Evolutionary conservation across 1,140 invertebrate genomes (phyloP).

Genomic region (Drosophila kikkawai): DNA sequence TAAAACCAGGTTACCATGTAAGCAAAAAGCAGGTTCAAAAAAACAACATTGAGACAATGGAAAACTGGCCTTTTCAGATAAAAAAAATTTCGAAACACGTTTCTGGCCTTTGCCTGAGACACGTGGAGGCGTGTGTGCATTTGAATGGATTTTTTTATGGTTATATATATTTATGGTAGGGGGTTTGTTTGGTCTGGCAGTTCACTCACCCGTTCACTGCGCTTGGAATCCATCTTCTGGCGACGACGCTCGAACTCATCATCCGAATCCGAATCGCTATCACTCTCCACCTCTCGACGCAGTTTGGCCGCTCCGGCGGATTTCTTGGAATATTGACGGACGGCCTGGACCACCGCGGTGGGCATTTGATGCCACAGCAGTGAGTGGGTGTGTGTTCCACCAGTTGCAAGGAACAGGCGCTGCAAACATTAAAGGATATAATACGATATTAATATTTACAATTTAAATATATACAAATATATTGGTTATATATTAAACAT

Average conservation of each 20-base stretch:
- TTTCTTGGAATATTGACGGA: conserved; percentile 77
- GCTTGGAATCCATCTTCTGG: conserved; percentile 74
- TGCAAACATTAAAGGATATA: conserved; percentile 22
- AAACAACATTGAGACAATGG: conserved; percentile 32
- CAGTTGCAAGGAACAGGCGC: conserved; percentile 40
- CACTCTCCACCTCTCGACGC: conserved; percentile 85
- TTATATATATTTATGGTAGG: conserved; percentile 7
- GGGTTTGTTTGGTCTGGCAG: conserved; percentile 2
- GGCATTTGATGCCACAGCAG: conserved; percentile 60
- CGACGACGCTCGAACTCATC: conserved; percentile 86
- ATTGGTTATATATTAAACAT: no score
- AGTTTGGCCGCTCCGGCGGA: conserved; percentile 47
- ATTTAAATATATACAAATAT: background rate
- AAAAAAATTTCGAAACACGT: conserved; percentile 45
- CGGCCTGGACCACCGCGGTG: conserved; percentile 40
- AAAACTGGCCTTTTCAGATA: conserved; percentile 7
- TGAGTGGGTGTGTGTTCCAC: conserved; percentile 27
- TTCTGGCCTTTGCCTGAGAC: conserved; percentile 22
- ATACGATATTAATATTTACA: background rate
- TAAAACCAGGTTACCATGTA: conserved; percentile 15
- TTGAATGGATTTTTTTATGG: background rate
- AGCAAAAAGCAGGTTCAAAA: conserved; percentile 44
- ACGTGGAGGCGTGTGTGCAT: conserved; percentile 35
- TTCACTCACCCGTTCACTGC: conserved; percentile 86
- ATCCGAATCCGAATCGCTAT: conserved; percentile 88